These are phyloP conservation scores for Pangasius djambal DNA, from an alignment of 2,797 vertebrate genomes.

Conservation along the genomic window DNA sequence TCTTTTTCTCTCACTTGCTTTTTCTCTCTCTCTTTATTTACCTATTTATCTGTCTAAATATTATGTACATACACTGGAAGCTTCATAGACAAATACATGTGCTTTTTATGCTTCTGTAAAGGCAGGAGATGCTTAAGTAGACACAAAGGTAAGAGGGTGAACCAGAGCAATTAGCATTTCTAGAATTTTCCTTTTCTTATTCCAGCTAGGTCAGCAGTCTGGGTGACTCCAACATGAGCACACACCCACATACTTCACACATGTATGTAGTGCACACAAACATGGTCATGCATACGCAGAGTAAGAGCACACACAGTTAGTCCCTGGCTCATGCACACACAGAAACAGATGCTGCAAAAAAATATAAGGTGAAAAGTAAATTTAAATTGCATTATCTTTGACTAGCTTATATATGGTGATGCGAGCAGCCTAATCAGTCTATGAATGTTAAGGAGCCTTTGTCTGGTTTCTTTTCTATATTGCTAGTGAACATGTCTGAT, in stretches of 20 bases:
- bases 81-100: background rate
- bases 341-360: background rate
- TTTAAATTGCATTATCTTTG: background rate
- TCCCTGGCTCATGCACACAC: background rate
- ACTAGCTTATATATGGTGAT: background rate
- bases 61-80: background rate
- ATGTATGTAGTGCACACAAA: slow-evolving; percentile 19
- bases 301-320: background rate
- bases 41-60: background rate
- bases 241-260: slow-evolving; percentile 24
- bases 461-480: slow-evolving; percentile 36
- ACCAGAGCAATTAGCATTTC: slow-evolving; percentile 38
- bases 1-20: background rate
- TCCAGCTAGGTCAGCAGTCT: slow-evolving; percentile 51
- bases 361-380: background rate
- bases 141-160: slow-evolving; percentile 36
- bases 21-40: background rate
- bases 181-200: slow-evolving; percentile 43
- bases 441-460: slow-evolving; percentile 37
- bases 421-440: slow-evolving; percentile 3
- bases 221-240: slow-evolving; percentile 4
- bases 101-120: slow-evolving; percentile 13
- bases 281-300: background rate
- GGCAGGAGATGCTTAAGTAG: background rate
- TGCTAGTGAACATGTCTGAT: slow-evolving; percentile 34